These are phyloP conservation scores for Bimastos eiseni DNA, from an alignment of 2,888 invertebrate species.

Conservation along the genomic window DNA sequence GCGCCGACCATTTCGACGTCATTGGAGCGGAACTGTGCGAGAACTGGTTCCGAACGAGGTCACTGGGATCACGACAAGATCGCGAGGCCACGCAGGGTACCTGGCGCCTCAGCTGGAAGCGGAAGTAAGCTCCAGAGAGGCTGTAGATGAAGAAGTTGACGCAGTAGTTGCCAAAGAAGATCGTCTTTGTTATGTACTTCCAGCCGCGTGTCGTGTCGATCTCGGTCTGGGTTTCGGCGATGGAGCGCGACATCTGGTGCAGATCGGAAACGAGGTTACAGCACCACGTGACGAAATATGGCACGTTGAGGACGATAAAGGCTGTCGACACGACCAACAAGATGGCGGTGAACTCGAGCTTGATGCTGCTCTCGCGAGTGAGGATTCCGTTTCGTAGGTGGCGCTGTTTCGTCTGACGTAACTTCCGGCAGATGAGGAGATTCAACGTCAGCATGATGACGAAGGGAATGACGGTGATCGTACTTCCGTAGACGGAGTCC, in stretches of 20 bases:
- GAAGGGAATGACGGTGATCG: slow-evolving; percentile 56
- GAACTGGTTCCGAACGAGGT: not conserved
- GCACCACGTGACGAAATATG: slow-evolving; percentile 55
- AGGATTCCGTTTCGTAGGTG: slow-evolving; percentile 47
- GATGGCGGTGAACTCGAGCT: slow-evolving; percentile 56
- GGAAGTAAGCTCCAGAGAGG: slow-evolving; percentile 55
- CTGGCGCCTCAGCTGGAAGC: slow-evolving; percentile 39
- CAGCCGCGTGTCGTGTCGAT: slow-evolving; percentile 31
- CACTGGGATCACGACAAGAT: not conserved
- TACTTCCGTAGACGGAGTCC: slow-evolving; percentile 53
- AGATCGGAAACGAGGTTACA: slow-evolving; percentile 39
- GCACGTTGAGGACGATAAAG: slow-evolving; percentile 57
- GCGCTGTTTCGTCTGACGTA: slow-evolving; percentile 45
- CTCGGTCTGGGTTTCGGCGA: slow-evolving; percentile 36
- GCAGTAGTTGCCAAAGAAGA: slow-evolving; percentile 57
- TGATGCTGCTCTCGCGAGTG: slow-evolving; percentile 49
- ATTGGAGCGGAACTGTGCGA: not conserved
- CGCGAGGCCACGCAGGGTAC: not conserved
- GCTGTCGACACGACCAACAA: slow-evolving; percentile 55
- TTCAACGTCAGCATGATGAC: slow-evolving; percentile 54
- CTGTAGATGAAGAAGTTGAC: slow-evolving; percentile 58
- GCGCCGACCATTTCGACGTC: not conserved
- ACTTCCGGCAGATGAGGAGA: slow-evolving; percentile 53
- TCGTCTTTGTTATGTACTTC: slow-evolving; percentile 48
- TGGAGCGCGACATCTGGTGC: slow-evolving; percentile 21